Evolutionary conservation across 2,888 invertebrate species (phyloP), one percentile per base, ranked within the genome.

Genomic region (Calameuta pallipes): DNA sequence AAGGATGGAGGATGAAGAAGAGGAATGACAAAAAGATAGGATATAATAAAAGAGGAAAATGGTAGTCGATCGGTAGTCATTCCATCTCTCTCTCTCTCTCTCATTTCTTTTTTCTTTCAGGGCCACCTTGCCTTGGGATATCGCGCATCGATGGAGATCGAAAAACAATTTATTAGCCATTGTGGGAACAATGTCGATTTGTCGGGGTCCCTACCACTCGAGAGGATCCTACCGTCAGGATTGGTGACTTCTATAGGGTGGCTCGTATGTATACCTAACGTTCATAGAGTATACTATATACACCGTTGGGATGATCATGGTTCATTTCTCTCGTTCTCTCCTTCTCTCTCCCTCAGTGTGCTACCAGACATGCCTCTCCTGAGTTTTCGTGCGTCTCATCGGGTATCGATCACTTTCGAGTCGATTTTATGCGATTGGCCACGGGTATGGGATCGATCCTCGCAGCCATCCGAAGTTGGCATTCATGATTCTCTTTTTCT

Each of bases 321-420:
- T 71, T 56, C 71, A 71, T 71, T 56, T 35, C 56, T 74, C 33
- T 73, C 9, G 23, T 1, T 30, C 35, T 36, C 15, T 75, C 75
- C 69, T 37, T 73, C 69, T 37, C 23, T 34, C 31, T 75, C 77
- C 68, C 31, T 41, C 41, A 23, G 56, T 56, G 23, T 23, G 56
- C 56, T 9, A 56, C 56, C 56, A 23, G 23, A 56, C 23, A 56
- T 56, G 23, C 56, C 56, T 56, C 56, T 56, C 9, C 56, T 56
- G 56, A 56, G 56, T 56, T 56, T 31, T 31, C 71, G 71, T 31
- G 56, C 74, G 82, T 75, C 80, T 76, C 75, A 81, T 80, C 80
- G 81, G 76, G 83, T 86, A 88, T 88, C 88, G 88, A 88, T 87
- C 87, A 87, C 83, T 82, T 85, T 86, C 84, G 81, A 84, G 85